Conservation (phyloP, 1,140 invertebrate genomes). For the Pseudomyrmex flavicornis region DNA sequence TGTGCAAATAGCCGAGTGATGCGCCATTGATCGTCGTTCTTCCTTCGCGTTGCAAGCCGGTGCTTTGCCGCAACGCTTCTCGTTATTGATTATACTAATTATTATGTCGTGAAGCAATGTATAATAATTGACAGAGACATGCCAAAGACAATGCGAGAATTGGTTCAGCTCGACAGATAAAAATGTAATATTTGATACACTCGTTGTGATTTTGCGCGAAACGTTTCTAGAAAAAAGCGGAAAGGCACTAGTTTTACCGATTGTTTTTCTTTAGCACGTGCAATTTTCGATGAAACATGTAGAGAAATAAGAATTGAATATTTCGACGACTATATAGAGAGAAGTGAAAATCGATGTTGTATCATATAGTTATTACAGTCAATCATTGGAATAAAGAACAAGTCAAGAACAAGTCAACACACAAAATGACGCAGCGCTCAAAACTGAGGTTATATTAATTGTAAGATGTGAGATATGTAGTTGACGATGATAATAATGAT, state of each 20-base stretch:
- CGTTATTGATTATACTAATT: constrained; percentile 23
- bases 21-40: neutral
- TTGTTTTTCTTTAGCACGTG: constrained; percentile 15
- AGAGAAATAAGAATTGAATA: too few relatives aligned
- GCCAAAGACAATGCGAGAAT: constrained; percentile 4
- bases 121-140: neutral
- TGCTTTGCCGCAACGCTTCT: constrained; percentile 12
- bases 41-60: neutral
- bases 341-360: too few relatives aligned
- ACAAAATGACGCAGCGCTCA: too few relatives aligned
- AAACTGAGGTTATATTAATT: too few relatives aligned
- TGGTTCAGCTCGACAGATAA: constrained; percentile 13
- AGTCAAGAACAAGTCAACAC: too few relatives aligned
- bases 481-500: constrained; percentile 12
- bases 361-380: too few relatives aligned
- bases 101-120: neutral
- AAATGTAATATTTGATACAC: neutral
- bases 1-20: neutral
- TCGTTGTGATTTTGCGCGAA: neutral
- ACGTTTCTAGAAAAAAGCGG: constrained; percentile 7
- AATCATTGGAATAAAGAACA: too few relatives aligned
- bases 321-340: too few relatives aligned
- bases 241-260: constrained; percentile 27
- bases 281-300: too few relatives aligned
- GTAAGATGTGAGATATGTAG: constrained; percentile 8